phyloP scores from a whole-genome alignment of 2,797 vertebrate genomes.

The Anguilla megastoma region DNA sequence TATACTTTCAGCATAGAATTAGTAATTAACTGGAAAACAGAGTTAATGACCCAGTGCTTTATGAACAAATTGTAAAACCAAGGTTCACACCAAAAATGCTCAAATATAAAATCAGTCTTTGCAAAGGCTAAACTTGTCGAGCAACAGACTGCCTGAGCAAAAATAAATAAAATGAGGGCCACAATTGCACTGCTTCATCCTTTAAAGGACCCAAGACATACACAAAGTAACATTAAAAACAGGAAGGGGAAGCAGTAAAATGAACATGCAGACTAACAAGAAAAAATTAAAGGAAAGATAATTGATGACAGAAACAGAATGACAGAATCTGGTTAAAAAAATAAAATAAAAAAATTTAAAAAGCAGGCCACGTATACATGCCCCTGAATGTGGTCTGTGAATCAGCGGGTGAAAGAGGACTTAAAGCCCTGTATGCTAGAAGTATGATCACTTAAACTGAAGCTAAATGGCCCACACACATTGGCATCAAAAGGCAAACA shows the following conservation, averaged over 20 bases:
- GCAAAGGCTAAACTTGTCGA: constrained; percentile 38
- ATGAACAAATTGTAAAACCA: constrained; percentile 66
- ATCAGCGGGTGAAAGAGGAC: not conserved
- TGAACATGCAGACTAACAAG: not conserved
- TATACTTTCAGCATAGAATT: constrained; percentile 72
- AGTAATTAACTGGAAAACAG: constrained; percentile 56
- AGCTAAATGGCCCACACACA: not conserved
- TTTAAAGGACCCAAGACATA: not conserved
- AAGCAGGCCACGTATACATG: not conserved
- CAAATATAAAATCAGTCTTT: constrained; percentile 53
- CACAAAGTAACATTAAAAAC: not conserved
- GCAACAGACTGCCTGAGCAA: not conserved
- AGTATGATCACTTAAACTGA: not conserved
- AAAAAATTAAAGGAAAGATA: constrained; percentile 15
- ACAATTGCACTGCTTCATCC: not conserved
- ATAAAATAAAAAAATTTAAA: not conserved
- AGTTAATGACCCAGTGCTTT: constrained; percentile 60
- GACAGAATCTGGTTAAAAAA: not conserved
- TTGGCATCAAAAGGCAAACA: not conserved
- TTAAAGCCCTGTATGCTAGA: not conserved
- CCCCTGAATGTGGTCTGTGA: no score
- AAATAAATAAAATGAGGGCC: constrained; percentile 11
- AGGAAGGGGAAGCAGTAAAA: not conserved
- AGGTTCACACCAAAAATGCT: constrained; percentile 61
- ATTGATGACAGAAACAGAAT: constrained; percentile 44